These are phyloP conservation scores for Chaetodon trifasciatus DNA, from an alignment of 2,797 vertebrate species.

Conservation along the genomic window DNA sequence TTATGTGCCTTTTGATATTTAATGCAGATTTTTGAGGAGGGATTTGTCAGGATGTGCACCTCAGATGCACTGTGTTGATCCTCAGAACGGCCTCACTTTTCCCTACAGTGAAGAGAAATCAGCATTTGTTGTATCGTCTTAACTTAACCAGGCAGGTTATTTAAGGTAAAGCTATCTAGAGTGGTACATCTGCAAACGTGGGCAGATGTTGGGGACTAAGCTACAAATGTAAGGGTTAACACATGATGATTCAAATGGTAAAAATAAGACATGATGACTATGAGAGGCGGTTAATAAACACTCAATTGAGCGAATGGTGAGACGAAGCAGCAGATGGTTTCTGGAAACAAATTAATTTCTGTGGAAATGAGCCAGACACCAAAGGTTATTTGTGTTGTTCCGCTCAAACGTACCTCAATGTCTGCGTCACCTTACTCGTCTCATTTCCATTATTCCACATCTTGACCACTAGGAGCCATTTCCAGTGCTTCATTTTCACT, in stretches of 20 bases:
- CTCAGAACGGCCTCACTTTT: conserved; percentile 47
- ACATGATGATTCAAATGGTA: not conserved
- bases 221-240: not conserved
- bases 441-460: conserved; percentile 1
- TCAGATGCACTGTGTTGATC: conserved; percentile 72
- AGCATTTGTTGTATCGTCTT: conserved; percentile 49
- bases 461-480: conserved; percentile 12
- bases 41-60: conserved; percentile 53
- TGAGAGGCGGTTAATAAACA: not conserved
- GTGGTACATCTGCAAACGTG: not conserved
- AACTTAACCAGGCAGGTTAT: conserved; percentile 11
- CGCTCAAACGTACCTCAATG: conserved; percentile 4
- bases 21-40: conserved; percentile 65
- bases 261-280: not conserved
- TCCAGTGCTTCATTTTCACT: not conserved
- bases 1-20: conserved; percentile 82
- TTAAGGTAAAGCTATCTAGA: conserved; percentile 11
- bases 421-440: conserved; percentile 16
- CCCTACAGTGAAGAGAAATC: conserved; percentile 62
- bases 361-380: conserved; percentile 3
- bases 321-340: not conserved
- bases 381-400: conserved; percentile 14
- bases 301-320: not conserved
- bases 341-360: not conserved
- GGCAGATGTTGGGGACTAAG: not conserved